A percentile compares a stretch with the other conserved stretches of the same genome.
These are phyloP conservation scores for Tetragonisca angustula DNA, from an alignment of 2,888 invertebrate species.

Conservation along the genomic window DNA sequence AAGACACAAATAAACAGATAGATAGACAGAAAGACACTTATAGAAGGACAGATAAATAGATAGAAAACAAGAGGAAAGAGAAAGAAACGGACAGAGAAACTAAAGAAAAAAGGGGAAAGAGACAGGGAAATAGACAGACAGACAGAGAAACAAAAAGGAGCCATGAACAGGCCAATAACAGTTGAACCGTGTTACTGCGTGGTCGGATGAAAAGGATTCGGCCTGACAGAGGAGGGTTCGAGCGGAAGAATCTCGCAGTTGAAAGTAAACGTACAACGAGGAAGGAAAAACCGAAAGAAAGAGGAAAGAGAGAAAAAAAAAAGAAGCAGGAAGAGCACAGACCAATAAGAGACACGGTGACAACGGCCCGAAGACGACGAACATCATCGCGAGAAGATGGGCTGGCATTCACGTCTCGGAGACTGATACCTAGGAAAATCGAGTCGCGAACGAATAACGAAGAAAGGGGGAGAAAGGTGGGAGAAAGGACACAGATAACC, in stretches of 20 bases:
- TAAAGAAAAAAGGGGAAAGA: neutral
- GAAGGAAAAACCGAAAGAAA: too few species aligned
- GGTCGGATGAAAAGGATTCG: slow-evolving; percentile 31
- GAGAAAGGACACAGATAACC: slow-evolving; percentile 51
- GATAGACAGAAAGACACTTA: too few species aligned
- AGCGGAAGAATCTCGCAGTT: slow-evolving; percentile 8
- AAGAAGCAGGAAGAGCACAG: too few species aligned
- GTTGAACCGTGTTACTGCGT: neutral
- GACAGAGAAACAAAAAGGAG: neutral
- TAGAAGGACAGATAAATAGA: too few species aligned
- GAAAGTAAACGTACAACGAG: neutral
- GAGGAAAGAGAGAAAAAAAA: neutral
- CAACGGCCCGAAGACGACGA: slow-evolving; percentile 12
- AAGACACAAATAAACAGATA: too few species aligned
- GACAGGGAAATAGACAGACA: neutral
- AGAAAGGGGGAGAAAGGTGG: neutral
- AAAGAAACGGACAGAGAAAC: too few species aligned
- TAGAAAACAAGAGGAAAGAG: too few species aligned
- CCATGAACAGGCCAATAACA: neutral
- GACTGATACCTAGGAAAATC: slow-evolving; percentile 1
- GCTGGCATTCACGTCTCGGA: neutral
- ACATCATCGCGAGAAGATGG: neutral
- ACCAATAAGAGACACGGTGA: neutral
- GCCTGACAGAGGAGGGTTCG: neutral
- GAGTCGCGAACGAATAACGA: slow-evolving; percentile 19